Conservation (phyloP, 1,140 invertebrate genomes). For the Anthonomus grandis region DNA sequence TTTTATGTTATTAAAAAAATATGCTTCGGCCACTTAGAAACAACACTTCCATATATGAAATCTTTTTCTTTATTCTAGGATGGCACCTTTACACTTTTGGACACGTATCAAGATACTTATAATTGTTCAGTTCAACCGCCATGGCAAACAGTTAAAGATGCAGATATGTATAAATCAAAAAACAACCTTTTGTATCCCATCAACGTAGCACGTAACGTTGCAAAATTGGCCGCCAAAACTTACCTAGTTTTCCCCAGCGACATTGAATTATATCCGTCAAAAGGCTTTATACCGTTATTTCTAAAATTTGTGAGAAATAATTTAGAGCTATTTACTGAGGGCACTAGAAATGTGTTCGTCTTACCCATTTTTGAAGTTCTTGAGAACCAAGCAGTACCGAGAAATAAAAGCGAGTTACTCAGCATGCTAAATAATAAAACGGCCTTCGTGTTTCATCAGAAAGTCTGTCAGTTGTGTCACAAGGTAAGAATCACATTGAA, state of each 20-base stretch:
- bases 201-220: slow-evolving; percentile 71
- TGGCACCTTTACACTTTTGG: too few relatives aligned
- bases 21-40: too few relatives aligned
- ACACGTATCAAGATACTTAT: slow-evolving; percentile 24
- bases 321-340: slow-evolving; percentile 9
- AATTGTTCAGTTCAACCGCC: slow-evolving; percentile 26
- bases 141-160: slow-evolving; percentile 17
- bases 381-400: slow-evolving; percentile 35
- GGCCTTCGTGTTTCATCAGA: slow-evolving; percentile 56
- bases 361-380: slow-evolving; percentile 55
- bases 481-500: slow-evolving; percentile 47
- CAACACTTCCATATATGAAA: too few relatives aligned
- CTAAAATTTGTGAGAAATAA: slow-evolving; percentile 36
- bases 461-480: slow-evolving; percentile 57
- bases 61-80: too few relatives aligned
- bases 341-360: slow-evolving; percentile 43
- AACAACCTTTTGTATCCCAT: slow-evolving; percentile 65
- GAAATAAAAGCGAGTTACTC: slow-evolving; percentile 47
- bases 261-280: slow-evolving; percentile 65
- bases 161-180: slow-evolving; percentile 44
- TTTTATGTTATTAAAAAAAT: too few relatives aligned
- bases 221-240: slow-evolving; percentile 59
- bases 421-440: slow-evolving; percentile 47
- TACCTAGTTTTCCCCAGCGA: slow-evolving; percentile 72
- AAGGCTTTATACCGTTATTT: slow-evolving; percentile 45